These are phyloP conservation scores for Nixonia krombeini DNA, from an alignment of 1,140 invertebrate genomes.

Conservation along the genomic window DNA sequence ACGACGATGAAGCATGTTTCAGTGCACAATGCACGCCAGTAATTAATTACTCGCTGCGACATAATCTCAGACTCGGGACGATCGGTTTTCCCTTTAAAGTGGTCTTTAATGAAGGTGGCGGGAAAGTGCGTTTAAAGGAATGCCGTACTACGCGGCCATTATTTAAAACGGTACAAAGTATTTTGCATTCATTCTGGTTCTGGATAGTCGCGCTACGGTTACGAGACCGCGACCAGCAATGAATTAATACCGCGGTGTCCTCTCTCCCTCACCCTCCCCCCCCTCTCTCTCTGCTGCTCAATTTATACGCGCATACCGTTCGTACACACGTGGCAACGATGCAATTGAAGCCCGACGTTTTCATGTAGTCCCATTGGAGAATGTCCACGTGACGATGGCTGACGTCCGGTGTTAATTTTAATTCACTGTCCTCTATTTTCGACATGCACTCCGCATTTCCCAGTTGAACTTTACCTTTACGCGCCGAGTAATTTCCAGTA, in stretches of 20 bases:
- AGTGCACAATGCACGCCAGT: no score
- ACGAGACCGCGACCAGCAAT: slow-evolving; percentile 4
- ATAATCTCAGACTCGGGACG: no score
- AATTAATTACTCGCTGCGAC: no score
- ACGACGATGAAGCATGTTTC: no score
- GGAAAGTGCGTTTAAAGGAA: no score
- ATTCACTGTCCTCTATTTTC: slow-evolving; percentile 1
- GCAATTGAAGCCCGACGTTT: neutral
- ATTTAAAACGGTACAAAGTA: neutral
- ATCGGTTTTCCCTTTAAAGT: no score
- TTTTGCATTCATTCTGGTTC: neutral
- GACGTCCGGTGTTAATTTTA: slow-evolving; percentile 3
- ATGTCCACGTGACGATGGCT: slow-evolving; percentile 2
- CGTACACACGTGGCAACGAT: slow-evolving; percentile 1
- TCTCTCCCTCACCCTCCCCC: no score
- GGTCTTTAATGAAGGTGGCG: no score
- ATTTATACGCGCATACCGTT: slow-evolving; percentile 1
- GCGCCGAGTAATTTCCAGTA: slow-evolving; percentile 1
- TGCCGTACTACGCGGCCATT: no score
- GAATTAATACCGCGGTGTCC: neutral
- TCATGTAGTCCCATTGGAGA: slow-evolving; percentile 4
- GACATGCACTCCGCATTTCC: slow-evolving; percentile 1
- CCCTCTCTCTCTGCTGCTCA: no score
- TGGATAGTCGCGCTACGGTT: neutral
- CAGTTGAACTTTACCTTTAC: neutral